Evolutionary conservation across 2,888 invertebrate species (phyloP).

Genomic region (Aethes cnicana): DNA sequence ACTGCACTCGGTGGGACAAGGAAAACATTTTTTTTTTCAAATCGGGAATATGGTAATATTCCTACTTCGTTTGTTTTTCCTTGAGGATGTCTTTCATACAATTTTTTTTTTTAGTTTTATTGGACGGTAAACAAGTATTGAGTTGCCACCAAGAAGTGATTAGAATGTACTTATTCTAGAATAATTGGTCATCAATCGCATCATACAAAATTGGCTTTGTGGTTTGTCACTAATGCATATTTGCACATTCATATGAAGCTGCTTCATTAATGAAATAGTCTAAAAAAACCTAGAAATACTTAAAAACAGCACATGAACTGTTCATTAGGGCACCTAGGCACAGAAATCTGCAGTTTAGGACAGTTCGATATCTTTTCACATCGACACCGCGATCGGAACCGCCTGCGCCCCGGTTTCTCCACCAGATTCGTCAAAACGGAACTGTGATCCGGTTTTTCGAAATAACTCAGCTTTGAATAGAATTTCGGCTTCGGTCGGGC

Average conservation of each 20-base stretch:
- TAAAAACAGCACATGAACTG: slow-evolving; percentile 76
- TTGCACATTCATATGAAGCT: too few relatives aligned
- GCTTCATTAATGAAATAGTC: too few relatives aligned
- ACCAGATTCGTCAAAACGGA: slow-evolving; percentile 55
- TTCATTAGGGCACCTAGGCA: slow-evolving; percentile 73
- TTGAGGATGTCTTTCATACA: too few relatives aligned
- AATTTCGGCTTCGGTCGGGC: slow-evolving; percentile 44
- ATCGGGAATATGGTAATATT: not conserved
- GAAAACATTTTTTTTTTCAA: not conserved
- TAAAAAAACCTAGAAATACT: too few relatives aligned
- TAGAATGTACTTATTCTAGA: too few relatives aligned
- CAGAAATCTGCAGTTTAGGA: slow-evolving; percentile 71
- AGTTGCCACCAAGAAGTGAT: too few relatives aligned
- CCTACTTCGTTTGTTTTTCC: too few relatives aligned
- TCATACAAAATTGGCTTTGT: too few relatives aligned
- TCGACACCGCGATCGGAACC: slow-evolving; percentile 65
- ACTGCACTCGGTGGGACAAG: slow-evolving; percentile 16
- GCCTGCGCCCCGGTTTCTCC: slow-evolving; percentile 50
- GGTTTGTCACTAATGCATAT: too few relatives aligned
- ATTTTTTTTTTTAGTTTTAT: too few relatives aligned
- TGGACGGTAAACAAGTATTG: too few relatives aligned
- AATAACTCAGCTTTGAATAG: slow-evolving; percentile 62
- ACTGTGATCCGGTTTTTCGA: slow-evolving; percentile 43
- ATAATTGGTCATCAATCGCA: too few relatives aligned
- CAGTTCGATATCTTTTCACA: slow-evolving; percentile 78